Evolutionary conservation across 2,888 invertebrate genomes (phyloP), one percentile per base, ranked within the genome.

Genomic region (Nomada hirtipes): DNA sequence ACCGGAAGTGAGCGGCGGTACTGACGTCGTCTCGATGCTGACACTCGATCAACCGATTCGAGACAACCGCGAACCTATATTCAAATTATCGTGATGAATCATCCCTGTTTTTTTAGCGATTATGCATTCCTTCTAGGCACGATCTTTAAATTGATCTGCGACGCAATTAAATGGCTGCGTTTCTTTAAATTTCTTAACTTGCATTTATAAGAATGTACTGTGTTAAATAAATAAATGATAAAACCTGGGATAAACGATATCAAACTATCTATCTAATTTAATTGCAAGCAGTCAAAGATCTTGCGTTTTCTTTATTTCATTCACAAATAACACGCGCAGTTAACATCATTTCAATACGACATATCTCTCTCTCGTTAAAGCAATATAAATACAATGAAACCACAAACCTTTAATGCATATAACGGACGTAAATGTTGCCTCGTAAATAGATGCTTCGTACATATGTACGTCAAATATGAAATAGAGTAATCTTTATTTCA

Each of bases 31-130:
- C 75, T 65, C 83, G 65, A 82, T 79, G 70, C 65, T 80, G 84
- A 83, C 84, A 76, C 69, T 79, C 76, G 71, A 82, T 87, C 82
- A 85, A 74, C 83, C 82, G 77, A 82, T 83, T 83, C 77, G 65
- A 77, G 76, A 61, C 68, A n/a, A 64, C 70, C 82, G 77, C 82
- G 82, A 78, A 78, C 71, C 74, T 83, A 74, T 60, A 82, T 83
- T 83, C 82, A 83, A 82, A 86, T 86, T 79, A 72, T 75, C 72
- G n/a, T 52, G 76, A 84, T 86, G 78, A 86, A 76, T 86, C 82
- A 84, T 67, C 55, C 18, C 36, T 44, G 50, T 61, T 72, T 80
- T 59, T 72, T 69, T 50, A 11, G 59, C 18, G 26, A 72, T 55
- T 52, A 36, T 72, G 18, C 23, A 20, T 36, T 59, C 47, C 13